A percentile compares a stretch with the other conserved stretches of the same genome.
Evolutionary conservation across 2,888 invertebrate species (phyloP).

Genomic region (Ectropis crepuscularia): DNA sequence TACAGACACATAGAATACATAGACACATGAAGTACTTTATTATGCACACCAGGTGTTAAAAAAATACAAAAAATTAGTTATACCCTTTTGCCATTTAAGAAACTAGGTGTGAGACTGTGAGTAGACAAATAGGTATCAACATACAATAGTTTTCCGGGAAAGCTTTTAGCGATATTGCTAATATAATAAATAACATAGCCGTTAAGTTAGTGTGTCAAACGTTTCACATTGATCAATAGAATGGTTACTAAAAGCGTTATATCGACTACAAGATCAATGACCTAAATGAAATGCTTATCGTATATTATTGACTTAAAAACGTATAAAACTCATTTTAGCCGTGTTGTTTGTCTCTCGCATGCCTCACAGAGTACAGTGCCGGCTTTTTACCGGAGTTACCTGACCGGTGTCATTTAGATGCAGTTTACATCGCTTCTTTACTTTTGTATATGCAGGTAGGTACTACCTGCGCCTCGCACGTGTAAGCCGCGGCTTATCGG

Average conservation of each 20-base stretch:
- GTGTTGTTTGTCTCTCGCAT: neutral
- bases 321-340: neutral
- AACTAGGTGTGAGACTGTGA: no score
- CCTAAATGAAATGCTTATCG: slow-evolving; percentile 2
- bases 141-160: neutral
- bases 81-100: no score
- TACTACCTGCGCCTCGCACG: no score
- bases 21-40: no score
- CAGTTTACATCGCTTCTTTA: neutral
- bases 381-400: slow-evolving; percentile 4
- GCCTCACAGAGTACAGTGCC: neutral
- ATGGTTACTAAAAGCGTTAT: neutral
- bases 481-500: no score
- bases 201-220: slow-evolving; percentile 1
- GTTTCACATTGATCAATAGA: neutral
- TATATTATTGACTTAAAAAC: slow-evolving; percentile 1
- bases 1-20: no score
- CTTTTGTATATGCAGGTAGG: no score
- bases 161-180: neutral
- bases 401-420: slow-evolving; percentile 5
- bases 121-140: no score
- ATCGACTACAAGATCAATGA: neutral
- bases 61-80: no score
- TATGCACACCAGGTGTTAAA: no score
- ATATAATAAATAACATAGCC: neutral